A percentile compares a stretch with the other conserved stretches of the same genome.
phyloP scores from a whole-genome alignment of 2,113 vertebrate genomes.

The Noctilio leporinus region DNA sequence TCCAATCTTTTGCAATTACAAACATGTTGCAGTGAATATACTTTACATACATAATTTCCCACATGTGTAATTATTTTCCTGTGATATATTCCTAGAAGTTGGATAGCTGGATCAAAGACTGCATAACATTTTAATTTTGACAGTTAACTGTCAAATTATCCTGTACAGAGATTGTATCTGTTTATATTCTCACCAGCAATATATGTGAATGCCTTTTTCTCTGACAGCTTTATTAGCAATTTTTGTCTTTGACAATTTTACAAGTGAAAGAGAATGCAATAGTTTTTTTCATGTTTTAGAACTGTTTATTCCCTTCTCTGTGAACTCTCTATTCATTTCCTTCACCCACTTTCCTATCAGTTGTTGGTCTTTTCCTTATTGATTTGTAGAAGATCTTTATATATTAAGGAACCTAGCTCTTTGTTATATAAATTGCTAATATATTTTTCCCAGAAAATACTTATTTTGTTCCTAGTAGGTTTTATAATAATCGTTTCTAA shows the following conservation, averaged over 20 bases:
- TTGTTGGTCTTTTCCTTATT: neutral
- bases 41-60: neutral
- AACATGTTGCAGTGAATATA: neutral
- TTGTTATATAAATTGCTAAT: neutral
- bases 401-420: neutral
- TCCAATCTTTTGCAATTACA: neutral
- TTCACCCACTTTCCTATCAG: neutral
- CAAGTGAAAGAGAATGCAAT: neutral
- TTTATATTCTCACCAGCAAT: neutral
- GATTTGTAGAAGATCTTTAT: neutral
- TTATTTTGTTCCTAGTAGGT: neutral
- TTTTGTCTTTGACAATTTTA: neutral
- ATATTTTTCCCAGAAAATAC: neutral
- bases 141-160: neutral
- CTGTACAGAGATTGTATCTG: neutral
- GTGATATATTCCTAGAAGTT: conserved; percentile 13
- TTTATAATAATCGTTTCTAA: conserved; percentile 12
- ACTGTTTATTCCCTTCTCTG: neutral
- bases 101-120: neutral
- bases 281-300: neutral
- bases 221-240: neutral
- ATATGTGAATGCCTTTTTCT: neutral
- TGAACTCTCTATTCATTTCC: neutral
- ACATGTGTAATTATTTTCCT: conserved; percentile 13
- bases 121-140: neutral